Base-by-base conservation (phyloP, 2,888 invertebrate genomes). In the Alviniconcha strummeri region DNA sequence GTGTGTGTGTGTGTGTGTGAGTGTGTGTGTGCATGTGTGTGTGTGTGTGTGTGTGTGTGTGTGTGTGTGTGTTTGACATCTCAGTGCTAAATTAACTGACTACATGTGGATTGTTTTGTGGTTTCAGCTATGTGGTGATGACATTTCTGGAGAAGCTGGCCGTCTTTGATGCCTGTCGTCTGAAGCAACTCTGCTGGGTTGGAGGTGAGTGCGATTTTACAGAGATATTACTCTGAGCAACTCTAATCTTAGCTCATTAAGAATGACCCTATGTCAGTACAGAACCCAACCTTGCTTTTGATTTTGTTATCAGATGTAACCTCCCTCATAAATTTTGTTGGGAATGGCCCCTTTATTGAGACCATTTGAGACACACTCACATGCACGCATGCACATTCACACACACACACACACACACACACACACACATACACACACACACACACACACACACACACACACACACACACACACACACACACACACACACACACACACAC, bases 101-200 rank as follows among this genome's bases (percentile, higher is more conserved):
- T 36, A 36, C 36, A 36, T 1, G 36, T 36, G 36, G 36, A 36
- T 36, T 36, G 36, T 36, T 36, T 36, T 75, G 55, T 75, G 36
- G 13, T n/a, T 57, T 15, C 81, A 94, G 97, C 85, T 97, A 97
- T 13, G 95, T 99, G 78, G 97, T 97, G 19, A 96, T 98, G 4
- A 96, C 97, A 0, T 98, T 98, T 94, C 95, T 96, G 80, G 98
- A 98, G 94, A 96, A 97, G 85, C 96, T 98, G 88, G 97, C 98
- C 0, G 96, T 98, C 15, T 98, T 98, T 94, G 98, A 98, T 94
- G 96, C 98, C 4, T 96, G 96, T 87, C 97, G 96, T 0, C 95
- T 98, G 79, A 98, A 98, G 91, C 97, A 98, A 93, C 95, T 96
- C 72, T 95, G 97, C 90, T 96, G 97, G 17, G 96, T 98, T 79